A percentile compares a stretch with the other conserved stretches of the same genome.
Conservation (phyloP, 1,140 invertebrate genomes). For the Euura lappo region DNA sequence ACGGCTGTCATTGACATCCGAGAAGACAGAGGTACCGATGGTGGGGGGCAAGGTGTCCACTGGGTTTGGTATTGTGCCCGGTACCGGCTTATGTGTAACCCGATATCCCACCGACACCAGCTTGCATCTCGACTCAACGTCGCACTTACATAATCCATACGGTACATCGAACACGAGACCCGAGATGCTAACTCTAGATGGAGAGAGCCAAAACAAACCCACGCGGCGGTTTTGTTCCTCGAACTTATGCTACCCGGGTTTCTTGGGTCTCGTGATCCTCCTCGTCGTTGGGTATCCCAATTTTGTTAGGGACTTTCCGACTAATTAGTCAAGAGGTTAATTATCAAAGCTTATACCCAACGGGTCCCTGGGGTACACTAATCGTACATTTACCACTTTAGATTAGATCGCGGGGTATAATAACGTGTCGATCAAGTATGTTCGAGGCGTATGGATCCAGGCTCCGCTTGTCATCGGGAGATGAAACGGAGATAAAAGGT, state of each 20-base stretch:
- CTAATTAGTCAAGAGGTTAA: slow-evolving; percentile 6
- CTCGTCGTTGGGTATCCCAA: neutral
- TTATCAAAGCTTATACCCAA: neutral
- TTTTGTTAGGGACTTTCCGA: neutral
- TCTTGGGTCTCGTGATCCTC: neutral
- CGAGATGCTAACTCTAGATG: neutral
- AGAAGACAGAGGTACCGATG: neutral
- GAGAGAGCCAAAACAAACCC: neutral
- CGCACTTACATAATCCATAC: slow-evolving; percentile 9
- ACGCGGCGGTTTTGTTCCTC: too few relatives aligned
- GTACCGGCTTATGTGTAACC: neutral
- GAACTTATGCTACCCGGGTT: too few relatives aligned
- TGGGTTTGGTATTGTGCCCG: slow-evolving; percentile 1
- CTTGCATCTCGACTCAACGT: neutral
- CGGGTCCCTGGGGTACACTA: neutral
- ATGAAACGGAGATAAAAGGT: neutral
- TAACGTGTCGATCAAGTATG: too few relatives aligned
- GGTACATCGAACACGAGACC: neutral
- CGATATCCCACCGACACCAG: slow-evolving; percentile 6
- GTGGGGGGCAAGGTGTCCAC: neutral
- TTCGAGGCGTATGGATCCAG: too few relatives aligned
- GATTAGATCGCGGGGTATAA: neutral
- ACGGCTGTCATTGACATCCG: too few relatives aligned
- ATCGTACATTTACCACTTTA: neutral
- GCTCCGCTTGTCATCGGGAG: neutral